Percentiles rank a stretch among this genome's conserved stretches.
These are phyloP conservation scores for Chesias legatella DNA, from an alignment of 2,888 invertebrate genomes.

Conservation along the genomic window DNA sequence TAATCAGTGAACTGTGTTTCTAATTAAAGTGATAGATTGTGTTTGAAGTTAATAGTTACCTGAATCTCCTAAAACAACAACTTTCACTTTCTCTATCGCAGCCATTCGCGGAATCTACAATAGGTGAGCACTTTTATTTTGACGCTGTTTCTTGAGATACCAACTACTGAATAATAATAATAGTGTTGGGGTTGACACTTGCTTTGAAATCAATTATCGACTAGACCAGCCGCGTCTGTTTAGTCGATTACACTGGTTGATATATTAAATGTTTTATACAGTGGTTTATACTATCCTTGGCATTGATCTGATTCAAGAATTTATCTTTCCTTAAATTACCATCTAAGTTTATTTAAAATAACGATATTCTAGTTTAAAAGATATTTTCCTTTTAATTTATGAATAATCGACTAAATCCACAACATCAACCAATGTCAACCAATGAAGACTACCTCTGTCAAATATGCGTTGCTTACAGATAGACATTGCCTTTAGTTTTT, in stretches of 20 bases:
- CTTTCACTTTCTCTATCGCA: conserved; percentile 93
- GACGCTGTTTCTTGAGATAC: conserved; percentile 38
- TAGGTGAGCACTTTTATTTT: conserved; percentile 58
- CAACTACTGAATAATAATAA: conserved; percentile 19
- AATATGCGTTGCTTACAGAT: conserved; percentile 26
- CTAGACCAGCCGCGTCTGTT: too few species aligned
- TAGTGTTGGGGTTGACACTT: conserved; percentile 1
- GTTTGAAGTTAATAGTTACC: conserved; percentile 75
- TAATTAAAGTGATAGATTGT: conserved; percentile 34
- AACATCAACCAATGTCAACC: too few species aligned
- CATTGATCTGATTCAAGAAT: too few species aligned
- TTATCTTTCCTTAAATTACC: too few species aligned
- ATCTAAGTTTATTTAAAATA: too few species aligned
- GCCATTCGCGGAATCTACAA: conserved; percentile 80
- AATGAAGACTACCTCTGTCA: not conserved
- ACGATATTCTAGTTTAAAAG: too few species aligned
- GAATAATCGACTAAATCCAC: conserved; percentile 1
- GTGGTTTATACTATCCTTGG: too few species aligned
- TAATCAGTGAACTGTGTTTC: conserved; percentile 12
- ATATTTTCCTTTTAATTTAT: too few species aligned
- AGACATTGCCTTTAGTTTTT: conserved; percentile 29
- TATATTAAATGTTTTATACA: too few species aligned
- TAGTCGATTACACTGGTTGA: too few species aligned
- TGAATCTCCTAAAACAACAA: conserved; percentile 95
- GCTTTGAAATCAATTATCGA: too few species aligned